Percentiles rank a stretch among this genome's conserved stretches.
phyloP scores from a whole-genome alignment of 2,797 vertebrate species.

The Myotis vivesi region DNA sequence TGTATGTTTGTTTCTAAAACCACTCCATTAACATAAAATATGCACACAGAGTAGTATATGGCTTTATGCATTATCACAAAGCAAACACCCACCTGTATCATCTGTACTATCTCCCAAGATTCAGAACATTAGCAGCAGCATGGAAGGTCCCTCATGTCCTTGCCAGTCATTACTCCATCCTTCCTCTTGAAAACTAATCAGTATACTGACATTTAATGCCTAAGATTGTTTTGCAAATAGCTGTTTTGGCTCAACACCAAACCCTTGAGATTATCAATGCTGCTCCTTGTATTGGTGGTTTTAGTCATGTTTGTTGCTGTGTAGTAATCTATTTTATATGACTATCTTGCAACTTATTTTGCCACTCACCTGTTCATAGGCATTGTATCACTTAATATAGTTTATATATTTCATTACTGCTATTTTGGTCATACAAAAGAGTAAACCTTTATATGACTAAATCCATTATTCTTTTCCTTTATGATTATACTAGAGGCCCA shows the following conservation, averaged over 20 bases:
- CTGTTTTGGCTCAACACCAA: neutral
- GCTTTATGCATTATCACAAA: neutral
- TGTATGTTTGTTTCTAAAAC: neutral
- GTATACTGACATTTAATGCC: neutral
- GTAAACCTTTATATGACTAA: neutral
- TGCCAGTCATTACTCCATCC: neutral
- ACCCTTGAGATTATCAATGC: neutral
- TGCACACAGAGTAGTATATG: neutral
- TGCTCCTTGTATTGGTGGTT: neutral
- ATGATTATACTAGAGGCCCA: neutral
- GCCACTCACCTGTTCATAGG: neutral
- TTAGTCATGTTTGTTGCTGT: neutral
- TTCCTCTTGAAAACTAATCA: neutral
- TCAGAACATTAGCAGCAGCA: neutral
- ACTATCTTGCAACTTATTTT: neutral
- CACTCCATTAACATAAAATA: neutral
- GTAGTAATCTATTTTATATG: neutral
- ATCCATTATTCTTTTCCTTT: neutral
- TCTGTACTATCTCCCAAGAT: neutral
- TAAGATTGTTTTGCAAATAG: neutral
- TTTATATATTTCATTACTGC: neutral
- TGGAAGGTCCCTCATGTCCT: fast-evolving
- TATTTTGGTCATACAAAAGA: neutral
- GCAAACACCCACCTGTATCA: neutral
- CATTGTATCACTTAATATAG: neutral